phyloP scores from a whole-genome alignment of 1,140 invertebrate genomes.

The Condylostylus longicornis region DNA sequence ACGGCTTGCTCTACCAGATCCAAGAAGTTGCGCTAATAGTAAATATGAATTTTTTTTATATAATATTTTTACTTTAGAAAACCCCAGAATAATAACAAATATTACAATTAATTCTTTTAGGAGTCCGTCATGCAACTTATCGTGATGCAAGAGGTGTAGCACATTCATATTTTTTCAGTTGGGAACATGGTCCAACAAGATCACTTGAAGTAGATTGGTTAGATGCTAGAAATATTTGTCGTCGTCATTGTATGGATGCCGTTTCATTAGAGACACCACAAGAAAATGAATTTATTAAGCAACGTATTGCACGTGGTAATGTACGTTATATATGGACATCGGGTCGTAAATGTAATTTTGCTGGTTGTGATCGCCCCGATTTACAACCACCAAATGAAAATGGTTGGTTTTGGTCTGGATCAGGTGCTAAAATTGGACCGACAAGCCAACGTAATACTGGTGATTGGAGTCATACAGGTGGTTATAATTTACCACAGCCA shows the following conservation, averaged over 20 bases:
- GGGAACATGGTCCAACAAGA: conserved; percentile 73
- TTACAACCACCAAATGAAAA: conserved; percentile 76
- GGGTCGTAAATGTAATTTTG: conserved; percentile 81
- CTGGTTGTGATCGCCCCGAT: conserved; percentile 73
- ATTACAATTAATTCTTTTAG: conserved; percentile 34
- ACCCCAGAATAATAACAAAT: background rate
- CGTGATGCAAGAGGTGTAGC: conserved; percentile 68
- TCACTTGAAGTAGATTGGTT: conserved; percentile 80
- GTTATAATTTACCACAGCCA: conserved; percentile 68
- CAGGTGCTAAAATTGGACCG: conserved; percentile 73
- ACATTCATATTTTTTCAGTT: conserved; percentile 87
- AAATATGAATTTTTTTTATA: conserved; percentile 33
- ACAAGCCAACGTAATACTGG: conserved; percentile 74
- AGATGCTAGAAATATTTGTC: conserved; percentile 78
- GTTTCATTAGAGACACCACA: conserved; percentile 77
- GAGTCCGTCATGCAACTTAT: conserved; percentile 71
- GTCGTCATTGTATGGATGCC: conserved; percentile 84
- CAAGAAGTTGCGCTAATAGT: conserved; percentile 74
- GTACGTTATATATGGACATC: conserved; percentile 77
- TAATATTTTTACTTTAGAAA: background rate
- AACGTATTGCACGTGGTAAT: conserved; percentile 57
- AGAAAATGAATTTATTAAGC: conserved; percentile 82
- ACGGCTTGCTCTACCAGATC: conserved; percentile 70
- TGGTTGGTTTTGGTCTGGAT: conserved; percentile 89
- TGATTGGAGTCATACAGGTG: conserved; percentile 76